Evolutionary conservation across 2,113 vertebrate genomes (phyloP).

Genomic region (Callorhinus ursinus): DNA sequence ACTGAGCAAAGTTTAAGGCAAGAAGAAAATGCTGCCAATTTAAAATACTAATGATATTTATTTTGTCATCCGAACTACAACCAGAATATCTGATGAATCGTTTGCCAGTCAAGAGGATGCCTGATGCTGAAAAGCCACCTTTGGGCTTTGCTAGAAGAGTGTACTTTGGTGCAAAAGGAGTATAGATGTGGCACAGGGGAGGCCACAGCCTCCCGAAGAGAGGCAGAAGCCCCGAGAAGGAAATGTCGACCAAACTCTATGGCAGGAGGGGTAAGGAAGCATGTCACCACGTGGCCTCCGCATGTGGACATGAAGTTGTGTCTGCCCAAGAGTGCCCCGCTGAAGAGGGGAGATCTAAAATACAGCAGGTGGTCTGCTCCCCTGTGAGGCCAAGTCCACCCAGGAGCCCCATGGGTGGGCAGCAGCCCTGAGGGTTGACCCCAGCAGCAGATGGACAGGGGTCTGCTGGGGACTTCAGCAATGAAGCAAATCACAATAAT

Average conservation of each 20-base stretch:
- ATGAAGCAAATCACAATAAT: neutral
- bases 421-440: neutral
- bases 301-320: neutral
- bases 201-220: neutral
- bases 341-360: neutral
- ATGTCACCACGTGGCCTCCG: neutral
- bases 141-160: neutral
- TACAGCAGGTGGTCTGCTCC: neutral
- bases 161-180: neutral
- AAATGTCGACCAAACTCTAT: neutral
- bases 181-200: neutral
- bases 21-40: slow-evolving; percentile 10
- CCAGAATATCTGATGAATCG: slow-evolving; percentile 28
- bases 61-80: slow-evolving; percentile 16
- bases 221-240: neutral
- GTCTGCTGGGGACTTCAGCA: neutral
- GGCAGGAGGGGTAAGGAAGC: neutral
- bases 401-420: neutral
- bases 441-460: neutral
- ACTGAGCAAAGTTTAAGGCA: neutral
- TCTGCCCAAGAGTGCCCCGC: neutral
- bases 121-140: neutral
- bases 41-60: slow-evolving; percentile 17
- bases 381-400: neutral
- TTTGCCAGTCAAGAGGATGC: slow-evolving; percentile 5